Conservation (phyloP, 2,797 vertebrate genomes). For the Amniataba percoides region DNA sequence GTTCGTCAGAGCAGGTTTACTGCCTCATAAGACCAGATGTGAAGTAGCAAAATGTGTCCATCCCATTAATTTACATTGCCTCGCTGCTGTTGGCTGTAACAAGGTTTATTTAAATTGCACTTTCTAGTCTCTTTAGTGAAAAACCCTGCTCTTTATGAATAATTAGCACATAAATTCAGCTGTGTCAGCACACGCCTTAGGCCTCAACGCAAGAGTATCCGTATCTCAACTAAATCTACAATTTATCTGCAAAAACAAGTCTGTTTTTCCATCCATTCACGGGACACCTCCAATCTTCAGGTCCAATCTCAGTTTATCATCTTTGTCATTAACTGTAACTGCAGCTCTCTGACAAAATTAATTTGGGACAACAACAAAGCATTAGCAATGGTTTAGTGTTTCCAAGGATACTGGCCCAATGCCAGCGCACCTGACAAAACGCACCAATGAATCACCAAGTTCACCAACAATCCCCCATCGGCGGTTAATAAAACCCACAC, state of each 20-base stretch:
- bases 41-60: too few species aligned
- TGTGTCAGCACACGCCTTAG: neutral
- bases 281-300: neutral
- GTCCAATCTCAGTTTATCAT: conserved; percentile 14
- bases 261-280: neutral
- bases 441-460: conserved; percentile 28
- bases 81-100: too few species aligned
- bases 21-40: neutral
- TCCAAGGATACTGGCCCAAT: conserved; percentile 24
- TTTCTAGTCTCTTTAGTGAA: neutral
- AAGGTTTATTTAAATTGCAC: neutral
- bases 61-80: neutral
- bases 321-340: conserved; percentile 21
- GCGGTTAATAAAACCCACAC: conserved; percentile 26
- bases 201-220: neutral
- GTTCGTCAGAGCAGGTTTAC: neutral
- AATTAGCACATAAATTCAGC: neutral
- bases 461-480: conserved; percentile 1
- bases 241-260: neutral
- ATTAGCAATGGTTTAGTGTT: neutral
- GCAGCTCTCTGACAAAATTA: neutral
- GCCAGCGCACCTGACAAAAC: conserved; percentile 55
- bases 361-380: conserved; percentile 7
- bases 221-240: conserved; percentile 23
- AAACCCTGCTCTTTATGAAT: neutral